Conservation (phyloP, 2,888 invertebrate genomes). For the Hydrotaea cyrtoneurina region DNA sequence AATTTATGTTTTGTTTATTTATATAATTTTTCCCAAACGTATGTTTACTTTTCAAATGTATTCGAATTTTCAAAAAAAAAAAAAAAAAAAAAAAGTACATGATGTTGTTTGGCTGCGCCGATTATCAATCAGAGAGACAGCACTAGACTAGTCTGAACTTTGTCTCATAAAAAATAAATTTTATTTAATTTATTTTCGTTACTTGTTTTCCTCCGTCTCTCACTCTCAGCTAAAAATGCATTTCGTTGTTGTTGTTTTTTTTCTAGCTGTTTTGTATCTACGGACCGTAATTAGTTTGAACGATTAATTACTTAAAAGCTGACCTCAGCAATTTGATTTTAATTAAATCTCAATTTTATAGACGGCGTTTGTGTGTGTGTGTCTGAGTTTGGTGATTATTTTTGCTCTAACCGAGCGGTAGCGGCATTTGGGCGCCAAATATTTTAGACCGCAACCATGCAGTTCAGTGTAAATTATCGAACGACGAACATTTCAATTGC, state of each 20-base stretch:
- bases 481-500: not conserved
- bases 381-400: slow-evolving; percentile 19
- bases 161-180: slow-evolving; percentile 54
- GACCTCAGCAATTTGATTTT: slow-evolving; percentile 70
- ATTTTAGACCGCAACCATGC: slow-evolving; percentile 19
- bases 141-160: slow-evolving; percentile 50
- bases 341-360: slow-evolving; percentile 69
- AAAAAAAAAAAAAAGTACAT: not conserved
- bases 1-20: slow-evolving; percentile 59
- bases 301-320: slow-evolving; percentile 74
- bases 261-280: not conserved
- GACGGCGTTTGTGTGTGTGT: slow-evolving; percentile 28
- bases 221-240: not conserved
- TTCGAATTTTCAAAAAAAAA: not conserved
- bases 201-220: slow-evolving; percentile 9
- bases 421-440: slow-evolving; percentile 65
- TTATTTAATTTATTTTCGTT: slow-evolving; percentile 53
- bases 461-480: slow-evolving; percentile 21
- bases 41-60: no score
- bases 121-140: not conserved
- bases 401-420: slow-evolving; percentile 34
- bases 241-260: not conserved
- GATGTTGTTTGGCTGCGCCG: not conserved
- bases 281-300: slow-evolving; percentile 75
- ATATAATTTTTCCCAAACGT: not conserved